Evolutionary conservation across 2,113 vertebrate species (phyloP).

Genomic region (Ophiodon elongatus): DNA sequence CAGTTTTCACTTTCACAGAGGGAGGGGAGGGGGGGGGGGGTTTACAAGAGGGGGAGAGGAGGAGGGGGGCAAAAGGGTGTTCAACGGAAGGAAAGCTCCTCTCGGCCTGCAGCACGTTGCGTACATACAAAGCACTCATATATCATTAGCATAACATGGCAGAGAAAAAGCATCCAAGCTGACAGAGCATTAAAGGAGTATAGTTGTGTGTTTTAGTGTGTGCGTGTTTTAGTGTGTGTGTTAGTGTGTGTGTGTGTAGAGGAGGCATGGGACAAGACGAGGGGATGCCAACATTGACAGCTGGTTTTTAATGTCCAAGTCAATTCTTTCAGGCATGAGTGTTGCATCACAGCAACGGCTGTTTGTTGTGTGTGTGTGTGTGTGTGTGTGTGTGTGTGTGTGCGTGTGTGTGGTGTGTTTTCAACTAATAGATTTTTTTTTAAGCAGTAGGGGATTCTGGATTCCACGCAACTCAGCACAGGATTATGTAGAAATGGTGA

Average conservation of each 20-base stretch:
- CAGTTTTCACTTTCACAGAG: constrained; percentile 80
- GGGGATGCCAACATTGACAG: constrained; percentile 23
- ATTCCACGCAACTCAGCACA: constrained; percentile 34
- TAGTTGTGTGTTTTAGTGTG: constrained; percentile 53
- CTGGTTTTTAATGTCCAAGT: constrained; percentile 35
- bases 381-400: constrained; percentile 2
- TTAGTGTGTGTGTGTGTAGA: constrained; percentile 47
- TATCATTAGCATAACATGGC: constrained; percentile 79
- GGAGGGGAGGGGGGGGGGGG: constrained; percentile 50
- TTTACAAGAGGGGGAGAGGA: constrained; percentile 37
- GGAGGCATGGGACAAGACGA: constrained; percentile 65
- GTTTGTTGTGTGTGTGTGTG: constrained; percentile 30
- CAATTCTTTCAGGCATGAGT: constrained; percentile 25
- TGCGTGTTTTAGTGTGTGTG: constrained; percentile 55
- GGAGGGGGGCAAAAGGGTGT: constrained; percentile 32
- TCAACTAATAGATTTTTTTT: constrained; percentile 30
- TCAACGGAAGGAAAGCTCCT: constrained; percentile 59
- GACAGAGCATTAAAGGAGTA: constrained; percentile 75
- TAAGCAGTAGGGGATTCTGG: constrained; percentile 19
- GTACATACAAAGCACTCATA: constrained; percentile 81
- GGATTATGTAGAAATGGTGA: constrained; percentile 42
- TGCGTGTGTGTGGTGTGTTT: constrained; percentile 16
- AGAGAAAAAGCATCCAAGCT: constrained; percentile 80
- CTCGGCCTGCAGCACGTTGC: constrained; percentile 73
- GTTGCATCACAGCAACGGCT: constrained; percentile 38